Evolutionary conservation across 2,797 vertebrate species (phyloP), one percentile per base, ranked within the genome.

Genomic region (Melanotaenia parkinsoni): DNA sequence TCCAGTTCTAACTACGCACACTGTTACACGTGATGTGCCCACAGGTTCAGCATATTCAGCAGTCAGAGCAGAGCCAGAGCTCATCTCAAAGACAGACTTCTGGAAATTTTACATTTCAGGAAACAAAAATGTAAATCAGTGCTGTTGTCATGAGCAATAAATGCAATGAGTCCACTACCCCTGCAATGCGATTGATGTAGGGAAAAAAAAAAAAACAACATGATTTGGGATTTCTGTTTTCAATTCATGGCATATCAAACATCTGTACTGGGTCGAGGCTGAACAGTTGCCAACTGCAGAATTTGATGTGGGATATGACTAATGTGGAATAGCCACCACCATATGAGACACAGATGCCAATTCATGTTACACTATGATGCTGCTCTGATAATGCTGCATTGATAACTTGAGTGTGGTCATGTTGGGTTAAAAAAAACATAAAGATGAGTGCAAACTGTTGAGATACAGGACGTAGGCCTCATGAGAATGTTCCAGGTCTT

Each of bases 81-180:
- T 30, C 58, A 71, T 72, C 43, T 67, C 8, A 6, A 45, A 57
- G 65, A 79, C 66, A 82, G 81, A 87, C 83, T 68, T 76, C 69
- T 75, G 67, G 70, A 79, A 78, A 74, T 76, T 22, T 77, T 74
- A 80, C 56, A 54, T 85, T 89, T 87, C 88, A 88, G 86, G 84
- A 88, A 82, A 79, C 11, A 26, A 59, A 75, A 67, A 47, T 18
- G 38, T 67, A 53, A 72, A 81, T 79, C 63, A 54, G 75, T 81
- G 84, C 60, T 1, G 40, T 79, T 80, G 77, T 88, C 58, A 13
- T 53, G 84, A 93, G 91, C 91, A 93, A 91, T 91, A 91, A 90
- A 75, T 86, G 74, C 87, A 85, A 74, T 70, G 67, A 81, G 61
- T 83, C 51, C 67, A 67, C 86, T 54, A 54, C 30, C 72, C 73